A percentile compares a stretch with the other conserved stretches of the same genome.
Conservation (phyloP, 2,113 vertebrate species). For the Ceuthmochares aereus region DNA sequence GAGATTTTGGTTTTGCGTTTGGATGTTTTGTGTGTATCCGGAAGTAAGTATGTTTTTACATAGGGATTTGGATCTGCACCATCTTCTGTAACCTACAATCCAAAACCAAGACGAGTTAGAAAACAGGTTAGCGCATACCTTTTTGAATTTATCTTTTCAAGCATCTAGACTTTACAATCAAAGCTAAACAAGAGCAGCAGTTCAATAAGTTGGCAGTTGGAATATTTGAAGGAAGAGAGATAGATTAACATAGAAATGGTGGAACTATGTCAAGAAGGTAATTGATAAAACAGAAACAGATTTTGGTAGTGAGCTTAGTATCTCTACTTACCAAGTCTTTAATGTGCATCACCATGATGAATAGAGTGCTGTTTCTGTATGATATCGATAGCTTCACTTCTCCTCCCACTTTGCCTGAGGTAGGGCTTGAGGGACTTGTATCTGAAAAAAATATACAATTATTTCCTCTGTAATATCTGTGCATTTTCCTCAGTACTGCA, state of each 20-base stretch:
- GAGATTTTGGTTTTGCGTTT: conserved; percentile 98
- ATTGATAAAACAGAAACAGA: not conserved
- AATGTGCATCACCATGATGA: conserved; percentile 99
- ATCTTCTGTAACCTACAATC: conserved; percentile 90
- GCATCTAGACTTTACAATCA: not conserved
- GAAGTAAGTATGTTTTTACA: conserved; percentile 97
- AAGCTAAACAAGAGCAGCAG: not conserved
- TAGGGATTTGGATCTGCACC: conserved; percentile 96
- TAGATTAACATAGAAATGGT: too few relatives aligned
- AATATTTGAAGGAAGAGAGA: not conserved
- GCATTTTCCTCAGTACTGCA: not conserved
- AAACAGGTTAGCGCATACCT: not conserved
- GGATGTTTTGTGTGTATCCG: conserved; percentile 93
- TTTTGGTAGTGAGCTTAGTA: not conserved
- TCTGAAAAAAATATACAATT: conserved; percentile 59
- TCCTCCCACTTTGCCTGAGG: conserved; percentile 90
- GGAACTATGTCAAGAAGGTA: not conserved
- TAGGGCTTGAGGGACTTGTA: conserved; percentile 82
- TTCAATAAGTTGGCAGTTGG: not conserved
- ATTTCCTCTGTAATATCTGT: not conserved
- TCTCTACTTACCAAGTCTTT: conserved; percentile 88
- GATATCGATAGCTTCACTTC: conserved; percentile 97
- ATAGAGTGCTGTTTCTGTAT: conserved; percentile 94
- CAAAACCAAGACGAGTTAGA: conserved; percentile 7
- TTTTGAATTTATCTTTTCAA: not conserved